These are phyloP conservation scores for Himalopsyche phryganea DNA, from an alignment of 1,140 invertebrate genomes.

Conservation along the genomic window DNA sequence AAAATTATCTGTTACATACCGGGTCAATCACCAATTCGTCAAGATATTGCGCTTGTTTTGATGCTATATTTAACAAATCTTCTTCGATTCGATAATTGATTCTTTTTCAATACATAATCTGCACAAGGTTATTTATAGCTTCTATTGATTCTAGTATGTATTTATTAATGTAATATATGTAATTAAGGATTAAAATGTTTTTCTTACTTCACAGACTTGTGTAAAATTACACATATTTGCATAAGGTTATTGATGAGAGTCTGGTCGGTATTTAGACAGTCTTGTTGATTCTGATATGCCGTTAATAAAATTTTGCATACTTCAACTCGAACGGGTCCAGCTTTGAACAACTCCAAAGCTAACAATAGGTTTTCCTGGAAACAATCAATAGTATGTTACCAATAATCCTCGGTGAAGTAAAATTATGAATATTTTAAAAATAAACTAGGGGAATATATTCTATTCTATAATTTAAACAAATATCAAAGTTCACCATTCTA, in stretches of 20 bases:
- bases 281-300: constrained; percentile 56
- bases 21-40: not conserved
- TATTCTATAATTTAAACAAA: not conserved
- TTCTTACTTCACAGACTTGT: constrained; percentile 87
- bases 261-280: constrained; percentile 68
- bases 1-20: too few relatives aligned
- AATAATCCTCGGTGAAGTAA: too few relatives aligned
- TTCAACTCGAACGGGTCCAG: constrained; percentile 75
- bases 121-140: too few relatives aligned
- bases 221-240: constrained; percentile 81
- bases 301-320: constrained; percentile 81
- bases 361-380: constrained; percentile 84
- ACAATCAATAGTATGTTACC: too few relatives aligned
- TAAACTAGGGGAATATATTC: not conserved
- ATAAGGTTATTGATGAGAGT: constrained; percentile 83
- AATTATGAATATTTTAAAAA: constrained; percentile 18
- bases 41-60: not conserved
- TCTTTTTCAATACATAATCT: too few relatives aligned
- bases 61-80: too few relatives aligned
- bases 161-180: too few relatives aligned
- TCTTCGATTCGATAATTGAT: too few relatives aligned
- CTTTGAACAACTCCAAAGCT: constrained; percentile 84
- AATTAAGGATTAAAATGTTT: too few relatives aligned
- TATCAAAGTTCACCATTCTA: not conserved
- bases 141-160: too few relatives aligned